phyloP scores from a whole-genome alignment of 2,888 invertebrate species.

The Thymelicus acteon region DNA sequence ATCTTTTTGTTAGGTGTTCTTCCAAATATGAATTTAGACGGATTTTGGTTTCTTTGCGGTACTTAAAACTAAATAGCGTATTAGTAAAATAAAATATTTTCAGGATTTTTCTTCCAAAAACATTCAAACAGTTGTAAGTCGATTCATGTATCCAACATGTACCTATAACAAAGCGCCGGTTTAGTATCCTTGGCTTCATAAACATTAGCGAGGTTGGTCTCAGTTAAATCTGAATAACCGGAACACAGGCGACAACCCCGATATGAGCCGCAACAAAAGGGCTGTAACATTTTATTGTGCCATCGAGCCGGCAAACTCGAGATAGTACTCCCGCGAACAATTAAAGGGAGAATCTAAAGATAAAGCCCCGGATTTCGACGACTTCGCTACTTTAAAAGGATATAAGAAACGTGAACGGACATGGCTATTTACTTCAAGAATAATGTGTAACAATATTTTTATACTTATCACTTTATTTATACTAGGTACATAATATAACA shows the following conservation, averaged over 20 bases:
- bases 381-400: conserved; percentile 25
- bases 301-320: conserved; percentile 66
- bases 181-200: conserved; percentile 15
- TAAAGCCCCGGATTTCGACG: conserved; percentile 52
- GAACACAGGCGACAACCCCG: conserved; percentile 56
- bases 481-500: no score
- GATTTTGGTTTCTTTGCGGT: no score
- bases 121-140: no score
- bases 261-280: conserved; percentile 64
- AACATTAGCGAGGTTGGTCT: conserved; percentile 31
- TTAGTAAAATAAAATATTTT: no score
- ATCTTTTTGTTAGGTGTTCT: no score
- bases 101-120: no score
- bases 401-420: conserved; percentile 12
- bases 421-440: background rate
- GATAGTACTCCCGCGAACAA: conserved; percentile 74
- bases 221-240: conserved; percentile 36
- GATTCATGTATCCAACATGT: no score
- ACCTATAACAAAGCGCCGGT: background rate
- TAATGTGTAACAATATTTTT: no score
- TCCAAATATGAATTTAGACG: no score
- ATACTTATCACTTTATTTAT: no score
- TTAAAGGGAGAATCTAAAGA: conserved; percentile 64
- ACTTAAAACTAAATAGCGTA: no score
- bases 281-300: conserved; percentile 73